Evolutionary conservation across 1,140 invertebrate genomes (phyloP).

Genomic region (Caerostris extrusa): DNA sequence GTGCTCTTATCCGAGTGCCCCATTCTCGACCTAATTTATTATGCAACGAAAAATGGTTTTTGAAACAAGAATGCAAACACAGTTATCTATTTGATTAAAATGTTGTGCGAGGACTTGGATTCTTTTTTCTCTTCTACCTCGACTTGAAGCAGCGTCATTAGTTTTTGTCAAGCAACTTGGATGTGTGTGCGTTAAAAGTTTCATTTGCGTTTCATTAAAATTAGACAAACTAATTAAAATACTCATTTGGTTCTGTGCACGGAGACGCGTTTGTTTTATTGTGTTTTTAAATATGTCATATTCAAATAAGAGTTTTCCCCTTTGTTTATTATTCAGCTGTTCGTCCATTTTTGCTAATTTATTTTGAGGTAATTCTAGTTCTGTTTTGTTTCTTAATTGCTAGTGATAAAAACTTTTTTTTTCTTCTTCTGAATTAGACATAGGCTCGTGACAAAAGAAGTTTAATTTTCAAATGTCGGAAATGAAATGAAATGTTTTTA

Average conservation of each 20-base stretch:
- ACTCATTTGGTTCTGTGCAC: background rate
- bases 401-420: too few relatives aligned
- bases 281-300: background rate
- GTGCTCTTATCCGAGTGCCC: background rate
- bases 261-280: background rate
- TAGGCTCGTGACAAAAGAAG: too few relatives aligned
- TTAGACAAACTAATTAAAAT: conserved; percentile 13
- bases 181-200: background rate
- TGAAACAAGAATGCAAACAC: background rate
- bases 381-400: background rate
- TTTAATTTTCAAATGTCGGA: too few relatives aligned
- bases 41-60: conserved; percentile 23
- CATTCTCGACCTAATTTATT: background rate
- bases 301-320: background rate
- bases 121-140: background rate
- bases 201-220: conserved; percentile 14
- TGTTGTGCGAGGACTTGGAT: background rate
- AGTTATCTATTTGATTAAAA: conserved; percentile 29
- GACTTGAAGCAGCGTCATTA: background rate
- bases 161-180: background rate
- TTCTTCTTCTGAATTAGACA: too few relatives aligned
- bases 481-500: too few relatives aligned
- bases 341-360: background rate
- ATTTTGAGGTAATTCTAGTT: background rate
- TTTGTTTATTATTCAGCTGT: background rate